These are phyloP conservation scores for Trinectes maculatus DNA, from an alignment of 2,113 vertebrate genomes.

Conservation along the genomic window DNA sequence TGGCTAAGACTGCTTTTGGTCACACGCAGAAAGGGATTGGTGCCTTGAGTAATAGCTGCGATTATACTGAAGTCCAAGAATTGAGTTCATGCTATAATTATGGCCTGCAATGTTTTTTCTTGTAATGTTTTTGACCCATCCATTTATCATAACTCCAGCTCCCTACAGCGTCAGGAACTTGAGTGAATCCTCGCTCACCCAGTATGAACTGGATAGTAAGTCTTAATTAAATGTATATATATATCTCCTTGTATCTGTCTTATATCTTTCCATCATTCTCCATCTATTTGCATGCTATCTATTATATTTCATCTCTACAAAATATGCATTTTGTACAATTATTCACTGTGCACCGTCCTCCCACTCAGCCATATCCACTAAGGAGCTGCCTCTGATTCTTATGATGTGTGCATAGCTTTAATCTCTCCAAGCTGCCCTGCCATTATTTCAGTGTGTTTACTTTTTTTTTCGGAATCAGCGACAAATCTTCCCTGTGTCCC, in stretches of 20 bases:
- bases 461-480: conserved; percentile 51
- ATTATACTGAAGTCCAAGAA: not conserved
- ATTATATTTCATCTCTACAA: conserved; percentile 28
- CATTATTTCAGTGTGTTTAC: conserved; percentile 49
- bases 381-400: conserved; percentile 24
- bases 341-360: conserved; percentile 39
- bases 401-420: conserved; percentile 47
- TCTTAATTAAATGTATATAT: conserved; percentile 46
- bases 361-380: conserved; percentile 37
- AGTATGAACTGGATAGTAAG: conserved; percentile 98
- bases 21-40: not conserved
- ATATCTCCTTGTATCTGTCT: not conserved
- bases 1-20: conserved; percentile 14
- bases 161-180: conserved; percentile 91
- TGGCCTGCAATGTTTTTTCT: not conserved
- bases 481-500: conserved; percentile 53
- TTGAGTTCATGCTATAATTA: not conserved
- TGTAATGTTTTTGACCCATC: not conserved
- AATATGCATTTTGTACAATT: conserved; percentile 27
- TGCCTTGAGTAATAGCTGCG: not conserved
- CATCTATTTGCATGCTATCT: conserved; percentile 36
- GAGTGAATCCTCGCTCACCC: conserved; percentile 93
- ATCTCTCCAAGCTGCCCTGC: conserved; percentile 51
- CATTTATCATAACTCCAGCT: conserved; percentile 76
- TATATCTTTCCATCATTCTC: conserved; percentile 7